phyloP scores from a whole-genome alignment of 2,888 invertebrate genomes.

The Patella caerulea region DNA sequence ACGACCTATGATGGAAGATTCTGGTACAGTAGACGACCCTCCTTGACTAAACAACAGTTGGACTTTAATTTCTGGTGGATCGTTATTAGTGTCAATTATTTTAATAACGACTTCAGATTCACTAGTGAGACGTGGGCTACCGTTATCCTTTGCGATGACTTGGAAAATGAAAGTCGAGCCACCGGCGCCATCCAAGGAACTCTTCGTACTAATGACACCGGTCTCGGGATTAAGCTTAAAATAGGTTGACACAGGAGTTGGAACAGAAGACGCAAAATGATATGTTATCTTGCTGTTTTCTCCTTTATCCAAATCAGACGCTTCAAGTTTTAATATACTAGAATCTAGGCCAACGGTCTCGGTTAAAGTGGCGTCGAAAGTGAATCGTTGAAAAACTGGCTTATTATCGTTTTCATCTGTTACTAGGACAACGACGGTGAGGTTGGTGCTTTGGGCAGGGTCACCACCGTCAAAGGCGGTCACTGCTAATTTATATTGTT shows the following conservation, averaged over 20 bases:
- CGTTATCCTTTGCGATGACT: slow-evolving; percentile 35
- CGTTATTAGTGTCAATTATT: slow-evolving; percentile 37
- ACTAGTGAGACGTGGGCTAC: slow-evolving; percentile 29
- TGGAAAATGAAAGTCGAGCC: slow-evolving; percentile 32
- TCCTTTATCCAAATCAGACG: slow-evolving; percentile 32
- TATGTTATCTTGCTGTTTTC: slow-evolving; percentile 37
- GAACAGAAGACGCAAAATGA: slow-evolving; percentile 17
- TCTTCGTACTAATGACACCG: slow-evolving; percentile 28
- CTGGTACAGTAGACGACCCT: slow-evolving; percentile 31
- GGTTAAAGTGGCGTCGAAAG: slow-evolving; percentile 27
- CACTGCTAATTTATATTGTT: slow-evolving; percentile 25
- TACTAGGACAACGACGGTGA: slow-evolving; percentile 28
- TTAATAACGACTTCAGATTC: slow-evolving; percentile 28
- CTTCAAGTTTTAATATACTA: slow-evolving; percentile 29
- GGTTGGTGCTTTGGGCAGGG: slow-evolving; percentile 20
- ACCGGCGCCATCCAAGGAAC: slow-evolving; percentile 30
- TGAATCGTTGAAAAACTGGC: slow-evolving; percentile 24
- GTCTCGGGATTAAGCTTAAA: slow-evolving; percentile 31
- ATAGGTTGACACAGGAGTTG: slow-evolving; percentile 23
- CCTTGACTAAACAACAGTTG: slow-evolving; percentile 25
- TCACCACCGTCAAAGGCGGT: slow-evolving; percentile 25
- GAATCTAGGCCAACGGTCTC: slow-evolving; percentile 27
- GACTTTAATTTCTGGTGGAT: slow-evolving; percentile 33
- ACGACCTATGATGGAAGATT: slow-evolving; percentile 32
- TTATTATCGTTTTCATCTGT: slow-evolving; percentile 34